Evolutionary conservation across 2,113 vertebrate genomes (phyloP).

Genomic region (Zeus faber): DNA sequence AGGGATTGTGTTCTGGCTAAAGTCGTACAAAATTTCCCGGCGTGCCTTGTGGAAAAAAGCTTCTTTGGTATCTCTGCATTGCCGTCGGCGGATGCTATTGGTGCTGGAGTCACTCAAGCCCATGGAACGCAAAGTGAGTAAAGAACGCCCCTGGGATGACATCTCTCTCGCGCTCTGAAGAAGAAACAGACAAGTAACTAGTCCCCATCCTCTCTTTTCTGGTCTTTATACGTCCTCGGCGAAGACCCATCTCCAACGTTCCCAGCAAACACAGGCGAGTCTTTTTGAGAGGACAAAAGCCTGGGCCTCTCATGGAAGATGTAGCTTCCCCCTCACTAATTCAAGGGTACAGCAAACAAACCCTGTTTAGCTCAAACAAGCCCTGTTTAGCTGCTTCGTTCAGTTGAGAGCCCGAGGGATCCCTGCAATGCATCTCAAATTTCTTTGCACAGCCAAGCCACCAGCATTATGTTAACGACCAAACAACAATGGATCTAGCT

Average conservation of each 20-base stretch:
- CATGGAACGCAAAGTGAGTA: not conserved
- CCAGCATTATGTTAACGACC: too few relatives aligned
- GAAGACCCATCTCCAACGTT: not conserved
- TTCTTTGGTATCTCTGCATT: not conserved
- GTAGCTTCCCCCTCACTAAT: conserved; percentile 1
- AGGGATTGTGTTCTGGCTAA: too few relatives aligned
- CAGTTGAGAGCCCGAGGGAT: too few relatives aligned
- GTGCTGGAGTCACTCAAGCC: conserved; percentile 1
- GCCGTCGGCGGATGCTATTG: not conserved
- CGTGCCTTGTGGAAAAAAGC: not conserved
- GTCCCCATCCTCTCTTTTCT: not conserved
- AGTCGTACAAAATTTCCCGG: too few relatives aligned
- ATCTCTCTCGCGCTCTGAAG: not conserved
- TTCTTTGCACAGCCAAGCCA: too few relatives aligned
- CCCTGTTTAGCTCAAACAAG: not conserved
- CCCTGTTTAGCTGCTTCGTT: not conserved
- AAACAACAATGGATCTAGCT: too few relatives aligned
- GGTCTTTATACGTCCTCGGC: not conserved
- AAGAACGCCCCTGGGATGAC: not conserved
- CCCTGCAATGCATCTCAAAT: too few relatives aligned
- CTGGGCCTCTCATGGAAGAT: not conserved
- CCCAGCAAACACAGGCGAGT: not conserved
- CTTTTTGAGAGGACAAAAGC: not conserved
- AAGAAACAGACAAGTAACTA: conserved; percentile 9
- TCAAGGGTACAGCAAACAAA: conserved; percentile 1